These are phyloP conservation scores for Leptogaster cylindrica DNA, from an alignment of 2,888 invertebrate species.

Conservation along the genomic window DNA sequence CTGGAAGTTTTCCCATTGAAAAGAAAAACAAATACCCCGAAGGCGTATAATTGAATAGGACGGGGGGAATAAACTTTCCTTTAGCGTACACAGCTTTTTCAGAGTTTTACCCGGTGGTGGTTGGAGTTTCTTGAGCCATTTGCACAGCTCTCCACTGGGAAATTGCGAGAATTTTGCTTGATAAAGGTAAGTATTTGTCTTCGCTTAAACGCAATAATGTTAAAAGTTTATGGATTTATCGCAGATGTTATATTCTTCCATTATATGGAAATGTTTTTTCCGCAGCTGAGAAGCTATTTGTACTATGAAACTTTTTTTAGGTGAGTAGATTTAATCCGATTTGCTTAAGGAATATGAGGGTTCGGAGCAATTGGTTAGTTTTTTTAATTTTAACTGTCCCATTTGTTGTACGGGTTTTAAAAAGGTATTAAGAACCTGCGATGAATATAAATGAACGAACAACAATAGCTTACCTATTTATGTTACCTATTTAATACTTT, in stretches of 20 bases:
- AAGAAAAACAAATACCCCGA: constrained; percentile 35
- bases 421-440: too few relatives aligned
- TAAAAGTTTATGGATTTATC: constrained; percentile 29
- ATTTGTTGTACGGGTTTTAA: too few relatives aligned
- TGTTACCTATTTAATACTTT: too few relatives aligned
- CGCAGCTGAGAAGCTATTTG: not conserved
- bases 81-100: constrained; percentile 21
- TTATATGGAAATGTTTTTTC: not conserved
- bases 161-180: constrained; percentile 12
- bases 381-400: too few relatives aligned
- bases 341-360: not conserved
- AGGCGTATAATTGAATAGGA: constrained; percentile 33
- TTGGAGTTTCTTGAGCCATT: constrained; percentile 8
- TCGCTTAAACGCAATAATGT: constrained; percentile 28
- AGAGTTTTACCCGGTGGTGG: not conserved
- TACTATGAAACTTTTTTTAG: not conserved
- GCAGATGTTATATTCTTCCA: constrained; percentile 13
- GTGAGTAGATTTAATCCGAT: not conserved
- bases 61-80: constrained; percentile 32
- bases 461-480: too few relatives aligned
- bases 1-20: constrained; percentile 36
- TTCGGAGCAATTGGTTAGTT: too few relatives aligned
- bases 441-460: too few relatives aligned
- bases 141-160: constrained; percentile 26
- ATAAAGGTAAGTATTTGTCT: constrained; percentile 29